phyloP scores from a whole-genome alignment of 92 coral and sea anemone genomes.

The Umimayanthus chanpuru region DNA sequence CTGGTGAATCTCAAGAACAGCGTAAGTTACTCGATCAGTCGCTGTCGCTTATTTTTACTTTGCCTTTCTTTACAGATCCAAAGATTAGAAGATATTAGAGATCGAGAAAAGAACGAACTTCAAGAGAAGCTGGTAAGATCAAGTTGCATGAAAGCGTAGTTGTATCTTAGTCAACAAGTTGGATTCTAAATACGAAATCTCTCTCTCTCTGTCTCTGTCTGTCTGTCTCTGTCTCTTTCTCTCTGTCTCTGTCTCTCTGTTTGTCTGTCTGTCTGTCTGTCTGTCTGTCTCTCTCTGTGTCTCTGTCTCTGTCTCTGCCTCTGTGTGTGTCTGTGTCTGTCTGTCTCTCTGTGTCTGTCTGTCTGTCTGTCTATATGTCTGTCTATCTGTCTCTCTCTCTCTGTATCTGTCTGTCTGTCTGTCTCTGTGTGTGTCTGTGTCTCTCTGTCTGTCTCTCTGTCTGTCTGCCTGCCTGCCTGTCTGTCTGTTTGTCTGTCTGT shows the following conservation, averaged over 20 bases:
- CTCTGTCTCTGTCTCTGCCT: neutral
- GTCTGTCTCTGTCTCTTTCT: no score
- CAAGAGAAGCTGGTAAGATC: slow-evolving; percentile 73
- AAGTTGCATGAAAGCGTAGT: neutral
- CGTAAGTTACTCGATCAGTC: neutral
- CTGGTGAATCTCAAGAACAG: no score
- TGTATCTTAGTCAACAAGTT: neutral
- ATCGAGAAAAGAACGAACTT: slow-evolving; percentile 67
- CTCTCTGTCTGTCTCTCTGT: neutral
- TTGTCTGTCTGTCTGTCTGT: neutral
- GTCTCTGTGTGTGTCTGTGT: no score
- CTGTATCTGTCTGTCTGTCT: neutral
- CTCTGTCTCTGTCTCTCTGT: neutral
- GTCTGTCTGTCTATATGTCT: neutral
- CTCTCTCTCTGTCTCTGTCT: no score
- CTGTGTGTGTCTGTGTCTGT: neutral
- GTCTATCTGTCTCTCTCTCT: neutral
- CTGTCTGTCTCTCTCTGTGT: neutral
- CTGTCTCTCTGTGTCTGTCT: neutral
- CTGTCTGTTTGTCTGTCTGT: no score
- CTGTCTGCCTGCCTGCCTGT: neutral
- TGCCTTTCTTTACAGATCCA: slow-evolving; percentile 49
- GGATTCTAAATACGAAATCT: no score
- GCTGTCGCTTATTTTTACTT: neutral
- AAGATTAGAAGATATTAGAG: slow-evolving; percentile 72